These are phyloP conservation scores for Ornithorhynchus anatinus DNA, from an alignment of 2,113 vertebrate genomes.

Conservation along the genomic window DNA sequence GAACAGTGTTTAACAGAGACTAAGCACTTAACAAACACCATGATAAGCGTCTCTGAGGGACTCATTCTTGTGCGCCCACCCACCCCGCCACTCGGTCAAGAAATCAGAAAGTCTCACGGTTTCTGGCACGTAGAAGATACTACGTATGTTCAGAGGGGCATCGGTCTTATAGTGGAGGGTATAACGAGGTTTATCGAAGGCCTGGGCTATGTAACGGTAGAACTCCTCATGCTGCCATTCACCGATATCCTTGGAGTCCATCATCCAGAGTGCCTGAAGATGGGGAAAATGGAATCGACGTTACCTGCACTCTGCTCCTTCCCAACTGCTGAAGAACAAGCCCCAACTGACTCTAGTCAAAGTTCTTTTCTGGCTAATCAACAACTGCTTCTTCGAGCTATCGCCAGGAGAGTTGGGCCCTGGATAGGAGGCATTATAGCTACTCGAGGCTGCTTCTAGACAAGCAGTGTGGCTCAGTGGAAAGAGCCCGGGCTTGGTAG, in stretches of 20 bases:
- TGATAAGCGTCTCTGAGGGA: too few relatives aligned
- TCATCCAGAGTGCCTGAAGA: constrained; percentile 91
- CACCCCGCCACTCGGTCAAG: not conserved
- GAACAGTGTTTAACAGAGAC: too few relatives aligned
- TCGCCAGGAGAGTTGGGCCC: not conserved
- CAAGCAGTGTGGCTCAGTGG: too few relatives aligned
- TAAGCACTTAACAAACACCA: too few relatives aligned
- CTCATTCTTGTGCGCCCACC: too few relatives aligned
- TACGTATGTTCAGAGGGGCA: constrained; percentile 93
- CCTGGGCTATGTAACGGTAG: constrained; percentile 88
- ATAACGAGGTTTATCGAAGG: constrained; percentile 91
- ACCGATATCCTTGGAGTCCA: constrained; percentile 89
- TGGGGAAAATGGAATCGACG: accelerated
- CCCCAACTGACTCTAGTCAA: too few relatives aligned
- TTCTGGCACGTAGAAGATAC: constrained; percentile 94
- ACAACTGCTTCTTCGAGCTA: not conserved
- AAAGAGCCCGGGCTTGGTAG: too few relatives aligned
- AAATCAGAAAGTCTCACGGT: constrained; percentile 59
- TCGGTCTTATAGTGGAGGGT: constrained; percentile 90
- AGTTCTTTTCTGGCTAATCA: not conserved
- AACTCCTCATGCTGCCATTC: constrained; percentile 96
- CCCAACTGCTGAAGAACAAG: not conserved
- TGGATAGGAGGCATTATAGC: not conserved
- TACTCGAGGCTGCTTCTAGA: too few relatives aligned
- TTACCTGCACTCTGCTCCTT: accelerated